Evolutionary conservation across 1,140 invertebrate genomes (phyloP).

Genomic region (Cotesia vestalis): DNA sequence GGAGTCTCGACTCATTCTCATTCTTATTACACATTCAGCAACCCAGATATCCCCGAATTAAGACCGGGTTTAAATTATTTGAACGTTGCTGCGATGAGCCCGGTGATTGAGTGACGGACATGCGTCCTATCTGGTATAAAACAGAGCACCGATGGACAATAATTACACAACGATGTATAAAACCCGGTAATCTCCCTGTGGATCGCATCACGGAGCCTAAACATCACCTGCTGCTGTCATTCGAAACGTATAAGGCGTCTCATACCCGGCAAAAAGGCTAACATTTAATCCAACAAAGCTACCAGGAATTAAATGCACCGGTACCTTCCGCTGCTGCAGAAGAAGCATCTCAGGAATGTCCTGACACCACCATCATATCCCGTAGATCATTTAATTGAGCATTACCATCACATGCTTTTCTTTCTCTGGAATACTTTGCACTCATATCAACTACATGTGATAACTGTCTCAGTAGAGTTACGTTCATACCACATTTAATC

Average conservation of each 20-base stretch:
- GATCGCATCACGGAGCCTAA: conserved; percentile 39
- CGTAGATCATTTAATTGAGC: conserved; percentile 12
- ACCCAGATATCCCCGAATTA: neutral
- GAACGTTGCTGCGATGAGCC: conserved; percentile 9
- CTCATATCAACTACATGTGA: neutral
- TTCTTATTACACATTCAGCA: conserved; percentile 1
- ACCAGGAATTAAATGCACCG: conserved; percentile 28
- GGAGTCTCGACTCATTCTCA: conserved; percentile 1
- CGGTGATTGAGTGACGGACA: conserved; percentile 31
- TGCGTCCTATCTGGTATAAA: conserved; percentile 10
- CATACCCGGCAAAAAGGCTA: conserved; percentile 33
- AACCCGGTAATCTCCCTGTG: conserved; percentile 47
- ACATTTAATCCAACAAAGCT: conserved; percentile 25
- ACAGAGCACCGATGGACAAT: conserved; percentile 38
- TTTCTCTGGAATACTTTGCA: neutral
- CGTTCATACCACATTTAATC: neutral
- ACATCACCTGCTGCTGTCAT: conserved; percentile 47
- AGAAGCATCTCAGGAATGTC: conserved; percentile 8
- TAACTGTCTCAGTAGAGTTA: neutral
- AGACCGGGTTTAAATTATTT: conserved; percentile 2
- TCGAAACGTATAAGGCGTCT: conserved; percentile 32
- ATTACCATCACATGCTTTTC: neutral
- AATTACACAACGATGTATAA: conserved; percentile 49
- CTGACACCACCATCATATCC: neutral
- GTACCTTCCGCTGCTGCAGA: conserved; percentile 16